Conservation (phyloP, 2,888 invertebrate genomes). For the Tipula lateralis region DNA sequence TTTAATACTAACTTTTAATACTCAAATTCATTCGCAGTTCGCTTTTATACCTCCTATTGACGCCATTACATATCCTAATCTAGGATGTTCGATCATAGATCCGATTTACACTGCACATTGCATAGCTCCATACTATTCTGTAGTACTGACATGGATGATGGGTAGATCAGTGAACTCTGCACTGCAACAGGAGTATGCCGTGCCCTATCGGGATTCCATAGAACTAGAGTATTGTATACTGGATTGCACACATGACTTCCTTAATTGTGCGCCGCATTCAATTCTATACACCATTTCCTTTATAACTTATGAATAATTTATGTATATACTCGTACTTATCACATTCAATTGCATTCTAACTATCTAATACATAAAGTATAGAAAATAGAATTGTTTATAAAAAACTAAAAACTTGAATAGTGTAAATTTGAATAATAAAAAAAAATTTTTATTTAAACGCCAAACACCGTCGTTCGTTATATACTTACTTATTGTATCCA, state of each 20-base stretch:
- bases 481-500: neutral
- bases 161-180: too few relatives aligned
- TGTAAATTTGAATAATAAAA: slow-evolving; percentile 5
- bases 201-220: too few relatives aligned
- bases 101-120: too few relatives aligned
- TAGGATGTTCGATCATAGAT: too few relatives aligned
- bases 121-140: too few relatives aligned
- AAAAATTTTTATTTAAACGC: neutral
- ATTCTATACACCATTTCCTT: neutral
- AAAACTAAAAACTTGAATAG: neutral
- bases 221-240: too few relatives aligned
- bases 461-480: neutral
- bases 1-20: too few relatives aligned
- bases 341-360: neutral
- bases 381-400: neutral
- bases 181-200: too few relatives aligned
- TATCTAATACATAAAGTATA: neutral
- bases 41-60: too few relatives aligned
- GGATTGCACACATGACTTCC: neutral
- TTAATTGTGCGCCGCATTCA: neutral
- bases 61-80: too few relatives aligned
- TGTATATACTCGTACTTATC: neutral
- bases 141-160: too few relatives aligned
- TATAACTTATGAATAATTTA: neutral
- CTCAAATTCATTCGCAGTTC: too few relatives aligned